These are phyloP conservation scores for Brotula barbata DNA, from an alignment of 2,797 vertebrate species.

Conservation along the genomic window DNA sequence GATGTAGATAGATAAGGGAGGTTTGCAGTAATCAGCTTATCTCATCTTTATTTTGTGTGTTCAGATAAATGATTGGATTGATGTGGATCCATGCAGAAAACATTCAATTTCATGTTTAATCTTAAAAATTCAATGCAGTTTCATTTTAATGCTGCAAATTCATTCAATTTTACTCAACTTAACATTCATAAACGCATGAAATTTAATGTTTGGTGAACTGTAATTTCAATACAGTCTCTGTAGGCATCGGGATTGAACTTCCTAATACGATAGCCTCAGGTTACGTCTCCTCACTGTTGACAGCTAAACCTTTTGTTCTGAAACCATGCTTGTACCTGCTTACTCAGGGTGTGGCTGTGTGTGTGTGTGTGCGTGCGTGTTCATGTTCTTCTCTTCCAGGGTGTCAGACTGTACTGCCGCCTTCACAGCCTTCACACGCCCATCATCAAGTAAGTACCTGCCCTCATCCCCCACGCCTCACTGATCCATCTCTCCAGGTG, in stretches of 20 bases:
- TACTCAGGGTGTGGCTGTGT: conserved; percentile 55
- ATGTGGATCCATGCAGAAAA: no score
- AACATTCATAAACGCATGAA: conserved; percentile 3
- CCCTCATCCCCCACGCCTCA: conserved; percentile 6
- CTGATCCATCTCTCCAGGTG: conserved; percentile 47
- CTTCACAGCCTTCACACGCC: conserved; percentile 93
- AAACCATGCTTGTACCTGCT: conserved; percentile 57
- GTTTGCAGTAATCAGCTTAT: no score
- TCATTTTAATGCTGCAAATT: no score
- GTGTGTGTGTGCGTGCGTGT: conserved; percentile 37
- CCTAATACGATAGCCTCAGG: conserved; percentile 32
- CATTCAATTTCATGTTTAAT: no score
- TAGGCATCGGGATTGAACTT: conserved; percentile 21
- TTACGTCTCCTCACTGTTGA: conserved; percentile 29
- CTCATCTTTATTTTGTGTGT: no score
- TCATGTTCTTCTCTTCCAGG: conserved; percentile 75
- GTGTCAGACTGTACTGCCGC: conserved; percentile 95
- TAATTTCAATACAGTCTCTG: conserved; percentile 7
- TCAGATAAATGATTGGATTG: no score
- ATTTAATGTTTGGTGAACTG: not conserved
- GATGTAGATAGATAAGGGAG: no score
- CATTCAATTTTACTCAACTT: no score
- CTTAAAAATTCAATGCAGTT: no score
- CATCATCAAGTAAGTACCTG: conserved; percentile 93
- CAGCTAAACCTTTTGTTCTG: conserved; percentile 34